Evolutionary conservation across 2,797 vertebrate species (phyloP), one percentile per base, ranked within the genome.

Genomic region (Nannoperca obscura): DNA sequence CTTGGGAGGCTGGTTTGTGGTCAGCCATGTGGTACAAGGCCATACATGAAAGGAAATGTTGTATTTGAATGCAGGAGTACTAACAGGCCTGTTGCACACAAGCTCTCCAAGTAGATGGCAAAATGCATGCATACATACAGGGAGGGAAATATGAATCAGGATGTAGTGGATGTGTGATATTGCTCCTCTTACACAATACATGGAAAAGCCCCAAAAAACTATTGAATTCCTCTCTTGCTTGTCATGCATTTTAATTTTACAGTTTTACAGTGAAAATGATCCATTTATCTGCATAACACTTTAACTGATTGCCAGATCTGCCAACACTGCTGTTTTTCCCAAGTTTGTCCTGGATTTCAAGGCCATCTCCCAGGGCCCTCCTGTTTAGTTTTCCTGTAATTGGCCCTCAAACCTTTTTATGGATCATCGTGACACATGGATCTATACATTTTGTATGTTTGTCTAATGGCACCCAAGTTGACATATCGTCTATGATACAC

Each of bases 21-120:
- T 93, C 84, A 86, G 84, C 84, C 92, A 91, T 93, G 92, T 92
- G 92, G 90, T 78, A 80, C 79, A 75, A 88, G 80, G 75, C 91
- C 87, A 80, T 78, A 91, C 88, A 94, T 95, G 87, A 95, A 94
- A 94, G 92, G 81, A 88, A 87, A 88, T 53, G 71, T 84, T 88
- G 87, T 75, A 87, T 87, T 92, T 88, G 74, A 90, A 90, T 86
- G 85, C 83, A 87, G 83, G 69, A 73, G 85, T 78, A 67, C 76
- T 82, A 87, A 88, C 73, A 81, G 81, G 74, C 75, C 75, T 71
- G 68, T 84, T 52, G 60, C 75, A 86, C 89, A 81, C 69, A 53
- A 79, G 61, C 65, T 75, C 77, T 62, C 52, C 0, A 30, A 49
- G 61, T 34, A 15, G 38, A 76, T 60, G 71, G 67, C 24, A 79